A percentile compares a stretch with the other conserved stretches of the same genome.
Evolutionary conservation across 2,113 vertebrate species (phyloP).

Genomic region (Plotosus lineatus): DNA sequence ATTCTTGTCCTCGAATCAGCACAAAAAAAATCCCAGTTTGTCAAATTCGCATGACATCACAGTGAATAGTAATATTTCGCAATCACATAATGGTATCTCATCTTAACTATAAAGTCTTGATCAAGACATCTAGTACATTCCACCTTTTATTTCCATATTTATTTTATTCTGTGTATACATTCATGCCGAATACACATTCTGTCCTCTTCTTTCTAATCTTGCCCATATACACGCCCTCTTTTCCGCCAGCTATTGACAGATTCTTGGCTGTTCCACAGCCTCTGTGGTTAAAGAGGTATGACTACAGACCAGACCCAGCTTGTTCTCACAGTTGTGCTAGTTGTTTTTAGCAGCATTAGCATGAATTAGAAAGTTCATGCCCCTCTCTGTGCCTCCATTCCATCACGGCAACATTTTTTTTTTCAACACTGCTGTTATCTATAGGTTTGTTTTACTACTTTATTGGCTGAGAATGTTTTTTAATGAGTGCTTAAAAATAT

Average conservation of each 20-base stretch:
- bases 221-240: not conserved
- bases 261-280: not conserved
- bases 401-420: not conserved
- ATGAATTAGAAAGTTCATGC: conserved; percentile 1
- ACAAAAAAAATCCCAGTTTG: conserved; percentile 21
- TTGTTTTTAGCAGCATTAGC: conserved; percentile 14
- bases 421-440: not conserved
- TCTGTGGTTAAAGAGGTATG: not conserved
- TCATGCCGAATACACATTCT: not conserved
- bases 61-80: not conserved
- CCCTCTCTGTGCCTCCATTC: not conserved
- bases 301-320: conserved; percentile 19
- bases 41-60: not conserved
- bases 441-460: not conserved
- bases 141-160: not conserved
- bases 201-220: not conserved
- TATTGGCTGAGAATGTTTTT: not conserved
- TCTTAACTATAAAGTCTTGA: not conserved
- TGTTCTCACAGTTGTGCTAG: not conserved
- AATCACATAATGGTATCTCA: not conserved
- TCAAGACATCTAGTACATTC: not conserved
- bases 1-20: not conserved
- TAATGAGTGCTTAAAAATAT: not conserved
- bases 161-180: no score
- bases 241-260: conserved; percentile 30